Conservation (phyloP, 2,113 vertebrate species). For the Pangasianodon gigas region DNA sequence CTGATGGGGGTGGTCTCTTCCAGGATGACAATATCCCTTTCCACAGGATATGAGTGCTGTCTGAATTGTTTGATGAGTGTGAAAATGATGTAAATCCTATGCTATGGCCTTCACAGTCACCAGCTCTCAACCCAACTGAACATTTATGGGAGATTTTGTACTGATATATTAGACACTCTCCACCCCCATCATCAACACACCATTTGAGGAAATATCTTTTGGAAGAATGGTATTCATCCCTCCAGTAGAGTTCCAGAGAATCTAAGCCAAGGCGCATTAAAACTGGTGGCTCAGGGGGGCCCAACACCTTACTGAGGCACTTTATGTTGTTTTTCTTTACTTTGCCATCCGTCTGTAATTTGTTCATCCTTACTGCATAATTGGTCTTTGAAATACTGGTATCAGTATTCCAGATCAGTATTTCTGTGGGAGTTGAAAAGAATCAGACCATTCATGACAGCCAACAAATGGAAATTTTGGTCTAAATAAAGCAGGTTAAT, state of each 20-base stretch:
- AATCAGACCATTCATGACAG: background rate
- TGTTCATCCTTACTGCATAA: background rate
- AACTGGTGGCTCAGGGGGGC: background rate
- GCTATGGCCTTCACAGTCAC: background rate
- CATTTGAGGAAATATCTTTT: background rate
- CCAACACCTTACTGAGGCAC: background rate
- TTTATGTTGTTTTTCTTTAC: background rate
- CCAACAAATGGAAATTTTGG: background rate
- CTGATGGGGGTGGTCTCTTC: background rate
- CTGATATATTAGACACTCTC: background rate
- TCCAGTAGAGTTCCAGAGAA: background rate
- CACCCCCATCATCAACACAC: background rate
- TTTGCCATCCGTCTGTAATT: background rate
- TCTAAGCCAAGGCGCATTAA: background rate
- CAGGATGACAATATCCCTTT: background rate
- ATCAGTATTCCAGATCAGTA: background rate
- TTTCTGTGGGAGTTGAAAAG: background rate
- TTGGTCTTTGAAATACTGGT: background rate
- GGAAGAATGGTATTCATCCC: background rate
- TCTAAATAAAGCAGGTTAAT: background rate
- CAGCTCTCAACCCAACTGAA: background rate
- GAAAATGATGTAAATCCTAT: background rate
- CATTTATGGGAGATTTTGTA: background rate
- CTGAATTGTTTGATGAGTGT: background rate
- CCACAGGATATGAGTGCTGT: background rate